These are phyloP conservation scores for Grantiella picta DNA, from an alignment of 2,113 vertebrate species.

Conservation along the genomic window DNA sequence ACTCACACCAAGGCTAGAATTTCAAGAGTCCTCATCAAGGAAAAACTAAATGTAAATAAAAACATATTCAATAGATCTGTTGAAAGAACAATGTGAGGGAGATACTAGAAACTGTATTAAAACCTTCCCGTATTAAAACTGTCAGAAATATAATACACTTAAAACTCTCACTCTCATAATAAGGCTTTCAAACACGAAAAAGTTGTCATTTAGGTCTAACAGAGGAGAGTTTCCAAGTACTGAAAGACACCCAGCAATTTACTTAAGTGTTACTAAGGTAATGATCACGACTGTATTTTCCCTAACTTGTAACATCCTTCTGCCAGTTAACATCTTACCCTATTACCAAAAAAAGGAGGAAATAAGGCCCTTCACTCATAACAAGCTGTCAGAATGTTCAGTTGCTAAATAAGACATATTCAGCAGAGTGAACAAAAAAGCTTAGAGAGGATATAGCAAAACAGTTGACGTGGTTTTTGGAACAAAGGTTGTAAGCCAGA, in stretches of 20 bases:
- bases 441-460: neutral
- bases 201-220: neutral
- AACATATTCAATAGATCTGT: neutral
- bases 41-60: neutral
- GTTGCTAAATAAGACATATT: neutral
- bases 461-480: neutral
- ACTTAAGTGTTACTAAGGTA: neutral
- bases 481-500: neutral
- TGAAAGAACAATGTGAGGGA: neutral
- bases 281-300: neutral
- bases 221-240: neutral
- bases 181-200: neutral
- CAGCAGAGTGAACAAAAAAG: neutral
- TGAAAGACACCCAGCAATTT: neutral
- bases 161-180: neutral
- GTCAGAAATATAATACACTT: neutral
- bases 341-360: neutral
- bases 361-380: neutral
- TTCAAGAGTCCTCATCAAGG: neutral
- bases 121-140: neutral
- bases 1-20: neutral
- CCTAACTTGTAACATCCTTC: neutral
- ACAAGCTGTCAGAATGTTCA: neutral
- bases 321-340: neutral
- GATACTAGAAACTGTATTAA: neutral